A percentile compares a stretch with the other conserved stretches of the same genome.
These are phyloP conservation scores for Acrossocheilus fasciatus DNA, from an alignment of 2,797 vertebrate species.

Conservation along the genomic window DNA sequence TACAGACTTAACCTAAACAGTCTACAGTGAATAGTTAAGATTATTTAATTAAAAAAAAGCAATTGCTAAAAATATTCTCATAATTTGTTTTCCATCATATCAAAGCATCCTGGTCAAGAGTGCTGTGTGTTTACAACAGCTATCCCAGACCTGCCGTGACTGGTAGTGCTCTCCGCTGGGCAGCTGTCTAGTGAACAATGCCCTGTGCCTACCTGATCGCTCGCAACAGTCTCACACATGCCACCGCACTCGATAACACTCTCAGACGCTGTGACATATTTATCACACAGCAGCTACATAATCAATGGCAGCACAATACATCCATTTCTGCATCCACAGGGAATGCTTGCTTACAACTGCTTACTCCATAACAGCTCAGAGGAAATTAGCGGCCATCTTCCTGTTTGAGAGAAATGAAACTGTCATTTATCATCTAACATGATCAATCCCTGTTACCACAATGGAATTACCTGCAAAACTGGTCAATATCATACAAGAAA, in stretches of 20 bases:
- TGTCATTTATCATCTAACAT: conserved; percentile 47
- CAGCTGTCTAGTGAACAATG: conserved; percentile 55
- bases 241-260: conserved; percentile 54
- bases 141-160: conserved; percentile 17
- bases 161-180: conserved; percentile 43
- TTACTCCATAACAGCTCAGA: conserved; percentile 32
- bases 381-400: conserved; percentile 40
- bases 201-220: conserved; percentile 56
- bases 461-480: conserved; percentile 40
- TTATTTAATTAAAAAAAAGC: neutral
- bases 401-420: conserved; percentile 29
- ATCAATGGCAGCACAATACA: conserved; percentile 59
- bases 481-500: conserved; percentile 45
- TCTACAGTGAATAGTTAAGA: neutral
- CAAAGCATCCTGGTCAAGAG: too few species aligned
- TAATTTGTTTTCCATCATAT: neutral
- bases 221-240: conserved; percentile 39
- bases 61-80: neutral
- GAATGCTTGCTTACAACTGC: conserved; percentile 47
- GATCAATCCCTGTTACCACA: conserved; percentile 48
- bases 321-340: conserved; percentile 57
- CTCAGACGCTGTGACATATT: conserved; percentile 58
- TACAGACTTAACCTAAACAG: too few species aligned
- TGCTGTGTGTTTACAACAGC: conserved; percentile 5
- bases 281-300: conserved; percentile 49